A percentile compares a stretch with the other conserved stretches of the same genome.
Conservation (phyloP, 2,113 vertebrate species). For the Dissostichus mawsoni region DNA sequence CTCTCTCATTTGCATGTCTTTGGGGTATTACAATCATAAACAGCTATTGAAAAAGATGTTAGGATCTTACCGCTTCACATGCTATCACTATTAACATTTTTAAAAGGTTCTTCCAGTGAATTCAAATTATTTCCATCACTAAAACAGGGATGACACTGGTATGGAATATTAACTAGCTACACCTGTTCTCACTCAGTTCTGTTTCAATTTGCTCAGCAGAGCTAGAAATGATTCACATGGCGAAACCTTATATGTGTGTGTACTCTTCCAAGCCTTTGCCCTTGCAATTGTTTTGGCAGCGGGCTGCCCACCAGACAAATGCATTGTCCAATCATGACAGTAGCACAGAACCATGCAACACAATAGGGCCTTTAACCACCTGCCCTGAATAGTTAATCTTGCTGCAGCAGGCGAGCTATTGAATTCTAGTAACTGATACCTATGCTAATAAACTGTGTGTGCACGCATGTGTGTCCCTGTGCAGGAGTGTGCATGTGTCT, state of each 20-base stretch:
- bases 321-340: conserved; percentile 76
- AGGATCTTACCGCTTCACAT: conserved; percentile 42
- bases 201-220: conserved; percentile 59
- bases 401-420: conserved; percentile 83
- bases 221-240: conserved; percentile 59
- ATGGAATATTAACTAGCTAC: conserved; percentile 42
- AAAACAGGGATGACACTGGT: conserved; percentile 2
- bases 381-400: conserved; percentile 85
- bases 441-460: conserved; percentile 69
- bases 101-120: conserved; percentile 31
- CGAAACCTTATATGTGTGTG: conserved; percentile 72
- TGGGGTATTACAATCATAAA: conserved; percentile 70
- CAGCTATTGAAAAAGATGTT: conserved; percentile 66
- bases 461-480: conserved; percentile 43
- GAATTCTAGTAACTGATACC: conserved; percentile 85
- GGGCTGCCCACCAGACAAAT: conserved; percentile 75
- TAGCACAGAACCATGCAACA: conserved; percentile 77
- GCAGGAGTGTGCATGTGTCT: conserved; percentile 38
- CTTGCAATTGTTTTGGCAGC: conserved; percentile 77
- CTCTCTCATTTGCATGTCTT: conserved; percentile 68
- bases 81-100: conserved; percentile 29
- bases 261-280: conserved; percentile 78
- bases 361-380: conserved; percentile 85
- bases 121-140: conserved; percentile 23
- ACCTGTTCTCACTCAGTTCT: conserved; percentile 36